A percentile compares a stretch with the other conserved stretches of the same genome.
These are phyloP conservation scores for Pleuronectes platessa DNA, from an alignment of 2,113 vertebrate genomes.

Conservation along the genomic window DNA sequence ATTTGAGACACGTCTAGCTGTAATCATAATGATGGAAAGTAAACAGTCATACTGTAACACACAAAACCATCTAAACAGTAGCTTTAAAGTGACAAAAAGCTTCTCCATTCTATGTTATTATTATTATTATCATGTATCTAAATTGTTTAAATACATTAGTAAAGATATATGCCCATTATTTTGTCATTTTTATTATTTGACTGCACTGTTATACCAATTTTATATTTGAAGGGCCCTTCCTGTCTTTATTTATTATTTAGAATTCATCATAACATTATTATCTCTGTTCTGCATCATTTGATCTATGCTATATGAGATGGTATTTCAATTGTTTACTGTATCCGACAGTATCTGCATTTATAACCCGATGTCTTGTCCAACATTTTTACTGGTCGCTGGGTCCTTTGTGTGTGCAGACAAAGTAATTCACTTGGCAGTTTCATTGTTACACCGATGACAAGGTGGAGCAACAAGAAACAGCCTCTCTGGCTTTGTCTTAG, in stretches of 20 bases:
- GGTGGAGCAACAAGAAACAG: conserved; percentile 68
- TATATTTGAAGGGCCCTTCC: no score
- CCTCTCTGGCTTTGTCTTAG: conserved; percentile 73
- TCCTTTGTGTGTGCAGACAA: conserved; percentile 61
- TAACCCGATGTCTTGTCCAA: conserved; percentile 65
- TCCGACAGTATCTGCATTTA: conserved; percentile 19
- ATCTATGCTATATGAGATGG: neutral
- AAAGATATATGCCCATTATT: no score
- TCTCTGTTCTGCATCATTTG: no score
- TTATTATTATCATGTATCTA: neutral
- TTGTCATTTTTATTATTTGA: no score
- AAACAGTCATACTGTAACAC: neutral
- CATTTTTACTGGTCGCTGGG: conserved; percentile 68
- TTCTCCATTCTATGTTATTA: neutral
- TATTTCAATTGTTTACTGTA: conserved; percentile 10
- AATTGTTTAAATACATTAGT: neutral
- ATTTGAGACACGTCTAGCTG: neutral
- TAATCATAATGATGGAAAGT: neutral
- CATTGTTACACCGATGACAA: conserved; percentile 67
- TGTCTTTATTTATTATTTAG: neutral
- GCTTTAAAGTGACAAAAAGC: neutral
- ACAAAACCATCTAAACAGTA: neutral
- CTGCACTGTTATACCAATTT: neutral
- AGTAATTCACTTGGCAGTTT: conserved; percentile 58
- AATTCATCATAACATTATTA: neutral